Evolutionary conservation across 2,888 invertebrate genomes (phyloP).

Genomic region (Ischnus inquisitorius): DNA sequence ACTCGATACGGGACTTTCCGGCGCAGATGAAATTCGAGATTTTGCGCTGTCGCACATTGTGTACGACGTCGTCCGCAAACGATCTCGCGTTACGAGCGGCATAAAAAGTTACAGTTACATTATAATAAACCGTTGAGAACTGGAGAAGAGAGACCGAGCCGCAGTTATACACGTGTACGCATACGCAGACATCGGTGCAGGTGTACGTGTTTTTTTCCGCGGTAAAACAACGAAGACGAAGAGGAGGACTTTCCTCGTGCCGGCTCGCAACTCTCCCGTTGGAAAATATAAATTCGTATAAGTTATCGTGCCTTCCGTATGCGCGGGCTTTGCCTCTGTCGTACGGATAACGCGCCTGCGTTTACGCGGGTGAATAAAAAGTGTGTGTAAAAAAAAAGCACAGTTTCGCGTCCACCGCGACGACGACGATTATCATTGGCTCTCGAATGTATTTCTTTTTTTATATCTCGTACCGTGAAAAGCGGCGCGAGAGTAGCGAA

Average conservation of each 20-base stretch:
- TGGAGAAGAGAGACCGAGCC: constrained; percentile 59
- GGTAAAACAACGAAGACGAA: constrained; percentile 45
- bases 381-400: constrained; percentile 18
- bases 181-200: not conserved
- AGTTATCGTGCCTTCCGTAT: constrained; percentile 15
- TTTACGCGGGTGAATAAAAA: constrained; percentile 59
- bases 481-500: constrained; percentile 27
- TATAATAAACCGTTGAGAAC: constrained; percentile 80
- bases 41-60: constrained; percentile 30
- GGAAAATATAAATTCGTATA: constrained; percentile 64
- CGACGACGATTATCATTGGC: constrained; percentile 62
- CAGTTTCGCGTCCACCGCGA: constrained; percentile 36
- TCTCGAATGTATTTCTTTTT: constrained; percentile 38
- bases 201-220: not conserved
- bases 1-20: constrained; percentile 63
- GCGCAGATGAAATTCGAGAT: constrained; percentile 60
- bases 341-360: constrained; percentile 49
- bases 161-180: constrained; percentile 17
- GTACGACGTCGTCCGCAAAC: constrained; percentile 57
- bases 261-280: constrained; percentile 52
- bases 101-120: constrained; percentile 83
- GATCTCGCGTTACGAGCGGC: constrained; percentile 77
- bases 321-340: constrained; percentile 14
- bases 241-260: constrained; percentile 49
- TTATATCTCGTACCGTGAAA: constrained; percentile 35